Conservation (phyloP, 2,113 vertebrate genomes). For the Coptodon rendalli region DNA sequence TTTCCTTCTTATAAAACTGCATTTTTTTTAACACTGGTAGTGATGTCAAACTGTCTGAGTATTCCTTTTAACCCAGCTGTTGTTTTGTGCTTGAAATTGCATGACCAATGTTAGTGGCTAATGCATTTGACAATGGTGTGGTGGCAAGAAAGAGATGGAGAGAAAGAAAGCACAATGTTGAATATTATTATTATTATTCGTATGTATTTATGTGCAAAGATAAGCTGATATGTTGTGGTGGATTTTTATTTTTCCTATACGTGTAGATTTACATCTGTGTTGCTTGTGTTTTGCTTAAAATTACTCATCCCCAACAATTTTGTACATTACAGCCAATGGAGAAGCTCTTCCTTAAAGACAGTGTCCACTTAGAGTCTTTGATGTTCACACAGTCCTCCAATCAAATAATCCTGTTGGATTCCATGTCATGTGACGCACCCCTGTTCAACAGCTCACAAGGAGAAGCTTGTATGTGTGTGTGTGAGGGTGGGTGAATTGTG, state of each 20-base stretch:
- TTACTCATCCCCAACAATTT: slow-evolving; percentile 27
- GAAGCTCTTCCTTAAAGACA: slow-evolving; percentile 5
- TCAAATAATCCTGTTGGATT: slow-evolving; percentile 34
- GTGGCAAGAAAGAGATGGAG: slow-evolving; percentile 20
- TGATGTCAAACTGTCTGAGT: slow-evolving; percentile 29
- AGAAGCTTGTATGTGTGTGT: slow-evolving; percentile 19
- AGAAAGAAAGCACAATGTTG: slow-evolving; percentile 66
- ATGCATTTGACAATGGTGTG: slow-evolving; percentile 44
- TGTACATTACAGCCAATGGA: slow-evolving; percentile 17
- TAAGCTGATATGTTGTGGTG: slow-evolving; percentile 75
- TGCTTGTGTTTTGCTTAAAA: slow-evolving; percentile 54
- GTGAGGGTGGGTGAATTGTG: neutral
- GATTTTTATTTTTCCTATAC: slow-evolving; percentile 58
- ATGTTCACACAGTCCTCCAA: slow-evolving; percentile 33
- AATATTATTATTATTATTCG: slow-evolving; percentile 58
- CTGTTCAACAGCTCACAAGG: slow-evolving; percentile 14
- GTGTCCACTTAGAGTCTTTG: slow-evolving; percentile 25
- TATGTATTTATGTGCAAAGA: slow-evolving; percentile 74
- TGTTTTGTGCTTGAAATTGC: slow-evolving; percentile 55
- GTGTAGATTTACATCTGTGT: slow-evolving; percentile 57
- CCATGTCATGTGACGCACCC: slow-evolving; percentile 52
- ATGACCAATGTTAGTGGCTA: slow-evolving; percentile 56
- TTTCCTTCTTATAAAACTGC: neutral
- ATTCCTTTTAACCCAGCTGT: slow-evolving; percentile 37
- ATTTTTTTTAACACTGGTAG: neutral